These are phyloP conservation scores for Crematogaster levior DNA, from an alignment of 2,888 invertebrate species.

Conservation along the genomic window DNA sequence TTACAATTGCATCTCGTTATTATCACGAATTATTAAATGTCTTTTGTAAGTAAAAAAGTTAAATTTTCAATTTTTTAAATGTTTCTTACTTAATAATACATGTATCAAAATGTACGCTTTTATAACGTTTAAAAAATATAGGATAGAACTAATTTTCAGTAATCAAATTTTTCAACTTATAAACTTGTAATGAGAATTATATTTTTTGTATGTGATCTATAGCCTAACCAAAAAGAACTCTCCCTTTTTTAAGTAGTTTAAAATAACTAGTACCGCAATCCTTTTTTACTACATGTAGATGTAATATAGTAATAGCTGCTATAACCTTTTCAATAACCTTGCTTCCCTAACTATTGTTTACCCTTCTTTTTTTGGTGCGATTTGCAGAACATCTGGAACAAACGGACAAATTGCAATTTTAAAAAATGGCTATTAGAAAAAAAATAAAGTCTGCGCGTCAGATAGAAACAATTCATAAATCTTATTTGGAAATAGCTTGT, in stretches of 20 bases:
- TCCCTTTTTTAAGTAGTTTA: constrained; percentile 63
- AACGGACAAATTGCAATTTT: background rate
- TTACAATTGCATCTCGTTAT: background rate
- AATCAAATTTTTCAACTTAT: background rate
- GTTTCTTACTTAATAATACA: background rate
- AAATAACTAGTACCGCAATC: constrained; percentile 10
- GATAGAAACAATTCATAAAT: background rate
- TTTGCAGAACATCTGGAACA: background rate
- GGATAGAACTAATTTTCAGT: background rate
- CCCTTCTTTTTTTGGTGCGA: background rate
- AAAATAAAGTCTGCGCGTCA: no score
- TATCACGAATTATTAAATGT: background rate
- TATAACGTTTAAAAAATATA: background rate
- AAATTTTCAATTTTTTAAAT: constrained; percentile 4
- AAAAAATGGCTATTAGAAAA: background rate
- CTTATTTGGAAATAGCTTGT: background rate
- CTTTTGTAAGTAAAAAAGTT: background rate
- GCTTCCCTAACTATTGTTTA: background rate
- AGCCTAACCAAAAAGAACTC: constrained; percentile 71
- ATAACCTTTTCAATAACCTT: background rate
- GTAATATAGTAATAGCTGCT: background rate
- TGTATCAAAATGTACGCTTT: background rate
- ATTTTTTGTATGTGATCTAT: constrained; percentile 19
- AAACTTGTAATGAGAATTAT: background rate
- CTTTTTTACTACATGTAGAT: background rate